These are phyloP conservation scores for Muntiacus reevesi DNA, from an alignment of 2,113 vertebrate genomes.

Conservation along the genomic window DNA sequence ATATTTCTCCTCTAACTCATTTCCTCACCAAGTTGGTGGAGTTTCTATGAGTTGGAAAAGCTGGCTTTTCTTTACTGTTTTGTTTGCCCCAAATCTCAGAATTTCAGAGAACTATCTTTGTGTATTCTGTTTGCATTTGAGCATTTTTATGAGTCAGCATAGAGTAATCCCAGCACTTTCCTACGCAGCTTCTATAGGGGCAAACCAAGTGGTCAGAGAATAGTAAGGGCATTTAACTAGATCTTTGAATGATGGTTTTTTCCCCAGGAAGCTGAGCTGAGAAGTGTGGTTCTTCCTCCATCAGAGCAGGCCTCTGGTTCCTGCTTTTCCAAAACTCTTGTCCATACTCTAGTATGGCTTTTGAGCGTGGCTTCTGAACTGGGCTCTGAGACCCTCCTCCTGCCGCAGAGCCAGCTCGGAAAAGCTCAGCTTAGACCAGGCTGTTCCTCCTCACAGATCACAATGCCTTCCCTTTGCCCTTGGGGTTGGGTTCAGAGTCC, in stretches of 20 bases:
- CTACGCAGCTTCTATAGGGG: not conserved
- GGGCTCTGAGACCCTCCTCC: not conserved
- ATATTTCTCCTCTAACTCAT: not conserved
- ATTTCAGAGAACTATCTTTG: not conserved
- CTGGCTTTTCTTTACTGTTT: not conserved
- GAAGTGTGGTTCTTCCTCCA: not conserved
- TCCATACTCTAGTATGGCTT: not conserved
- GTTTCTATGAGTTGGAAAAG: not conserved
- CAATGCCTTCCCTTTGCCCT: not conserved
- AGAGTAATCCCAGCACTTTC: not conserved
- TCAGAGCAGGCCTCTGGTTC: not conserved
- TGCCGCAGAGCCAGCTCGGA: not conserved
- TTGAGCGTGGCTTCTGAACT: not conserved
- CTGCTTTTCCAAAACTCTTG: not conserved
- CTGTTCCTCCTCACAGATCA: not conserved
- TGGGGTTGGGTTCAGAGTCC: not conserved
- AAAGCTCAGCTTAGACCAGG: not conserved
- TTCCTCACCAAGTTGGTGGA: not conserved
- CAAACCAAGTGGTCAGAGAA: not conserved
- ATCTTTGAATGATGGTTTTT: not conserved
- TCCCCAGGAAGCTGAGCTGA: not conserved
- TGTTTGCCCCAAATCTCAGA: not conserved
- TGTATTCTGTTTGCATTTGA: not conserved
- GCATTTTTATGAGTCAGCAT: not conserved
- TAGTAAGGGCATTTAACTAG: not conserved